Percentiles rank a stretch among this genome's conserved stretches.
Evolutionary conservation across 2,113 vertebrate genomes (phyloP).

Genomic region (Pygoscelis antarcticus): DNA sequence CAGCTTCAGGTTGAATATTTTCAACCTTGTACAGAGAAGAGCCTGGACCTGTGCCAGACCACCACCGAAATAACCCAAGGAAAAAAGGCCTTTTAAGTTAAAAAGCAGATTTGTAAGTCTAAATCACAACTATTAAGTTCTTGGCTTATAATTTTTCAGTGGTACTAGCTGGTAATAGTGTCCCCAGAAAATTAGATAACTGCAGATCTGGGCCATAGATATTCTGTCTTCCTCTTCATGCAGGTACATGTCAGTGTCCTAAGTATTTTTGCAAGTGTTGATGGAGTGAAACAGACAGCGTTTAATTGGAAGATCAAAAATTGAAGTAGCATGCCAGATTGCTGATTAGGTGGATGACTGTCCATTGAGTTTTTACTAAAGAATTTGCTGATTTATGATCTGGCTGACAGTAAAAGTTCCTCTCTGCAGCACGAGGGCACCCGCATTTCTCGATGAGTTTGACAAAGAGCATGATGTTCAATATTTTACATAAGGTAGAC

Average conservation of each 20-base stretch:
- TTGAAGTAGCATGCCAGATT: background rate
- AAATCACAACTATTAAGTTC: background rate
- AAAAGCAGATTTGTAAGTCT: background rate
- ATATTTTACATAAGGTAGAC: background rate
- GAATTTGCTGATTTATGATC: background rate
- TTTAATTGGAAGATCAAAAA: background rate
- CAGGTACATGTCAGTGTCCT: background rate
- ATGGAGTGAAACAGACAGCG: background rate
- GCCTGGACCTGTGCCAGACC: background rate
- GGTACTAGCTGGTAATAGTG: background rate
- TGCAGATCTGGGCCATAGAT: background rate
- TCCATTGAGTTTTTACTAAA: background rate
- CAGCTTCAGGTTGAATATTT: background rate
- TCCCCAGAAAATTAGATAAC: background rate
- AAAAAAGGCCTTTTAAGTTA: background rate
- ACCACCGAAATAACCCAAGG: background rate
- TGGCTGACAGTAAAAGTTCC: background rate
- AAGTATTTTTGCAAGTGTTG: background rate
- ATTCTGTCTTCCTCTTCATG: background rate
- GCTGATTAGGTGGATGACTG: background rate
- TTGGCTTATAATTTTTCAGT: background rate
- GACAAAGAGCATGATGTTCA: background rate
- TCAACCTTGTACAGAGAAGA: background rate
- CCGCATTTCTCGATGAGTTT: rapidly evolving
- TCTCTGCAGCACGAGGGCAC: background rate